Percentiles rank a stretch among this genome's conserved stretches.
phyloP scores from a whole-genome alignment of 2,113 vertebrate species.

The Onychorhynchus coronatus region DNA sequence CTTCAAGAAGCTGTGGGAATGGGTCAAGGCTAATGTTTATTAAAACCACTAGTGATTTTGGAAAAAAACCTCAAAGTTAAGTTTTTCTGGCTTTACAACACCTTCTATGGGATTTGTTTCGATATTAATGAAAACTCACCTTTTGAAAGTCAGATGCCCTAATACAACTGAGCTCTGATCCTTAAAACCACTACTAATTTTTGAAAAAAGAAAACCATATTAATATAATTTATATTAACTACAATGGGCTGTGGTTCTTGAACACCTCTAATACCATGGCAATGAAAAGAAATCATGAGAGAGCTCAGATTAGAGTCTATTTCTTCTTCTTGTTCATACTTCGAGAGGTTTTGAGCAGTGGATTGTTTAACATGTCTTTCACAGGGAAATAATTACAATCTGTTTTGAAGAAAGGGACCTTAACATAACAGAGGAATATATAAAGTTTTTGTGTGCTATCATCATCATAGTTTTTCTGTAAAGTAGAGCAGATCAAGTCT shows the following conservation, averaged over 20 bases:
- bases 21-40: not conserved
- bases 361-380: not conserved
- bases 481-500: not conserved
- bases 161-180: not conserved
- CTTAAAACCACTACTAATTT: not conserved
- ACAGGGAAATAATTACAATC: not conserved
- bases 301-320: fast-evolving
- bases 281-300: not conserved
- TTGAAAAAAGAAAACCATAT: not conserved
- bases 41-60: not conserved
- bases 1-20: not conserved
- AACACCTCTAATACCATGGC: not conserved
- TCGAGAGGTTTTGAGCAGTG: not conserved
- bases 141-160: not conserved
- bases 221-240: not conserved
- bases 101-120: not conserved
- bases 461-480: not conserved
- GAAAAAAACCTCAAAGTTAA: not conserved
- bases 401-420: not conserved
- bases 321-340: not conserved
- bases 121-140: not conserved
- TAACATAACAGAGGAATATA: not conserved
- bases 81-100: not conserved
- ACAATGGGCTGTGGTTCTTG: not conserved
- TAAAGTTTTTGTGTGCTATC: not conserved